phyloP scores from a whole-genome alignment of 2,113 vertebrate genomes.

The Pelmatolapia mariae region DNA sequence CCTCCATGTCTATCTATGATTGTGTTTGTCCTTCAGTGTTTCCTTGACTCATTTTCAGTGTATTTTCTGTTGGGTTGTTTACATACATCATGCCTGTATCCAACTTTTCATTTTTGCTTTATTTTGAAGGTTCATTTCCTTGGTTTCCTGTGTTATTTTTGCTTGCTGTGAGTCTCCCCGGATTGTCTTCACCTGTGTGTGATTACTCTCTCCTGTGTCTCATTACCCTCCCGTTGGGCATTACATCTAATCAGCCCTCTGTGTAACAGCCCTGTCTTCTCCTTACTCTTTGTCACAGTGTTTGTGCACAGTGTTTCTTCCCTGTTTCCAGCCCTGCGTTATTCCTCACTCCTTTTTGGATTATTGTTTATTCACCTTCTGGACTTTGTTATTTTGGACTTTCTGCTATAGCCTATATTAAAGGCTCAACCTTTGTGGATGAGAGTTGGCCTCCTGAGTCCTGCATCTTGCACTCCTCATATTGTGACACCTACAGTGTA shows the following conservation, averaged over 20 bases:
- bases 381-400: not conserved
- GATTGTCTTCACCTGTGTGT: not conserved
- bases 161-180: not conserved
- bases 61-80: not conserved
- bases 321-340: accelerated
- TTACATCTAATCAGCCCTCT: not conserved
- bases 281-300: not conserved
- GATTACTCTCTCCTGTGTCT: not conserved
- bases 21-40: not conserved
- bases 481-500: not conserved
- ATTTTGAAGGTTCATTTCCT: not conserved
- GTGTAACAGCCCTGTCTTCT: not conserved
- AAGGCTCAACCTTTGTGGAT: not conserved
- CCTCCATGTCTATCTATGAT: not conserved
- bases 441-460: not conserved
- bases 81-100: not conserved
- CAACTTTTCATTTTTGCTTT: not conserved
- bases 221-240: not conserved
- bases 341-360: not conserved
- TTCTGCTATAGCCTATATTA: not conserved
- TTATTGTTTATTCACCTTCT: not conserved
- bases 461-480: not conserved
- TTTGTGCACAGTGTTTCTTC: not conserved
- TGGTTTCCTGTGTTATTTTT: not conserved
- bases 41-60: not conserved